Base-by-base conservation (phyloP, 2,888 invertebrate genomes). In the Hartigia nigra region DNA sequence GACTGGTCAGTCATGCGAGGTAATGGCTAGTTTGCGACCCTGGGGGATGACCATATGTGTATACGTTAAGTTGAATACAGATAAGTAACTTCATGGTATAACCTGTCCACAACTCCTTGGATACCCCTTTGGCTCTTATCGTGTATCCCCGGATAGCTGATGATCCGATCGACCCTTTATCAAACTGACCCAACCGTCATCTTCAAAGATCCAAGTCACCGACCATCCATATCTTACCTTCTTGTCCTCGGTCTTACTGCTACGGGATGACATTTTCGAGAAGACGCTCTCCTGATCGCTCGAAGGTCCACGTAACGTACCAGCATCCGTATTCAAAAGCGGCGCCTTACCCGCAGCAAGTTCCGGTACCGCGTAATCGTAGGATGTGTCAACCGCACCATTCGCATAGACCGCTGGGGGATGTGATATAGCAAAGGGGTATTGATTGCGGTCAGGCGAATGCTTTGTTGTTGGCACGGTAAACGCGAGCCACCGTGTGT, bases 361-460 rank as follows among this genome's bases (percentile, higher is more conserved):
- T 92, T 96, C 96, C 31, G 96, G 96, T 82, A 96, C 95, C 79
- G 96, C 96, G 92, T 96, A 96, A 91, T 96, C 96, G 92, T 96
- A 96, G 84, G 94, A 94, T 83, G 95, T 94, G 91, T 96, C 91
- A 86, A 90, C 88, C 84, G 87, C 89, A 86, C 90, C 91, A 83
- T 91, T 91, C 84, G 90, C 90, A 88, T 91, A 91, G 80, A 91
- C 88, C 81, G 88, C 90, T 90, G 87, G 78, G 86, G n/a, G 75
- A 35, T 31, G 36, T n/a, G 32, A 35, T 35, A 35, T 32, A 75
- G 75, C 36, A 34, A 36, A 75, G 37, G 75, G 80, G 85, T 88
- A 89, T 89, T 87, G 89, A 89, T 88, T 88, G 89, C 84, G 89
- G 88, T 88, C 86, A 84, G 84, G 83, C 80, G 84, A 81, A 85